phyloP scores from a whole-genome alignment of 2,113 vertebrate species.

The Clinocottus analis region DNA sequence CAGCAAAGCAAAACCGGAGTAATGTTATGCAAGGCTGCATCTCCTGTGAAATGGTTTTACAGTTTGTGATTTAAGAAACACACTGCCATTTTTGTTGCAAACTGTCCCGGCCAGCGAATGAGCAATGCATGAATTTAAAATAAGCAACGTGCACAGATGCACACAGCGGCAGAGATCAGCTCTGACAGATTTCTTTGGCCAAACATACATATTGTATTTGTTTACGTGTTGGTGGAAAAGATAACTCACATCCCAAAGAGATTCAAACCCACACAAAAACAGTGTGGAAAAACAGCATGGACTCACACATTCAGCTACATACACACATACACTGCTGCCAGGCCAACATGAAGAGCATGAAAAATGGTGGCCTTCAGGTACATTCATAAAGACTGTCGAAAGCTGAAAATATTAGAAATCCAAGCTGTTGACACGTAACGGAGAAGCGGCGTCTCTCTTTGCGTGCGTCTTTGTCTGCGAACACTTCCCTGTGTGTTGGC shows the following conservation, averaged over 20 bases:
- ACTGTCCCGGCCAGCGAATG: background rate
- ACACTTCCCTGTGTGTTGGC: slow-evolving; percentile 20
- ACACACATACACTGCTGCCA: background rate
- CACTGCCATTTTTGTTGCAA: slow-evolving; percentile 26
- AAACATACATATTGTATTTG: slow-evolving; percentile 43
- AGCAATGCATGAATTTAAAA: slow-evolving; percentile 57
- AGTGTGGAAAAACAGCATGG: background rate
- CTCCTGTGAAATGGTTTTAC: slow-evolving; percentile 35
- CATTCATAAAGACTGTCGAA: slow-evolving; percentile 28
- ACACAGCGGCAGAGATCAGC: slow-evolving; percentile 35
- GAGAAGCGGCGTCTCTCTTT: slow-evolving; percentile 10
- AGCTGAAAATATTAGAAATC: slow-evolving; percentile 53
- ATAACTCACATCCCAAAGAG: slow-evolving; percentile 16
- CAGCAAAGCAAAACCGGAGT: slow-evolving; percentile 25
- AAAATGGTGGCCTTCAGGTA: slow-evolving; percentile 26
- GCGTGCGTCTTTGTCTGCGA: background rate
- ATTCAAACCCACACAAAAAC: slow-evolving; percentile 30
- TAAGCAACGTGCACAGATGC: slow-evolving; percentile 31
- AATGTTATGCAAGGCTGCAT: slow-evolving; percentile 44
- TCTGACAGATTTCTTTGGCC: slow-evolving; percentile 52
- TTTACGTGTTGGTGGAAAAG: slow-evolving; percentile 15
- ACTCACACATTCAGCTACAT: slow-evolving; percentile 5
- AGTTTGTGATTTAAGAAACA: background rate
- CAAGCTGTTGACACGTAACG: slow-evolving; percentile 18
- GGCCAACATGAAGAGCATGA: slow-evolving; percentile 12